phyloP scores from a whole-genome alignment of 2,113 vertebrate species.

The Glaucidium brasilianum region DNA sequence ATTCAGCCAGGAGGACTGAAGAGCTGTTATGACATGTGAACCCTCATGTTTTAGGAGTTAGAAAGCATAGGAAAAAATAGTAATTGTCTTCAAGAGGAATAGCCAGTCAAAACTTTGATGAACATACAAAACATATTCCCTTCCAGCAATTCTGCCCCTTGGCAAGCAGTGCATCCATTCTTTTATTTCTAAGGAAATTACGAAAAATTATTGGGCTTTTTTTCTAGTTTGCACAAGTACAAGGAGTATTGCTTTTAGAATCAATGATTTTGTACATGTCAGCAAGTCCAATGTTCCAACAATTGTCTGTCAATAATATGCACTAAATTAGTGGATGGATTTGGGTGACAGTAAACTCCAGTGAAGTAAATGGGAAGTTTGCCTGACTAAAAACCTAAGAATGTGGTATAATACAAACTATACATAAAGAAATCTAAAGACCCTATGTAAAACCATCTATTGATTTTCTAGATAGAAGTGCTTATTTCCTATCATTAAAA shows the following conservation, averaged over 20 bases:
- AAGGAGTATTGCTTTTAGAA: neutral
- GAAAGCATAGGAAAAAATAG: neutral
- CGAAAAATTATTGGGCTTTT: neutral
- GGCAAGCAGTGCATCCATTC: neutral
- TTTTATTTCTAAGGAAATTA: neutral
- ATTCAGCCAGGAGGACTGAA: neutral
- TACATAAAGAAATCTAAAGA: neutral
- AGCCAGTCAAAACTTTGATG: neutral
- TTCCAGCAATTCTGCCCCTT: neutral
- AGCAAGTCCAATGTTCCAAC: neutral
- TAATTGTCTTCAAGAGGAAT: neutral
- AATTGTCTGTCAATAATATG: neutral
- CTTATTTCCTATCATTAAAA: neutral
- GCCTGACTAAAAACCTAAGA: neutral
- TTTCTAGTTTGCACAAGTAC: neutral
- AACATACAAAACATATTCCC: neutral
- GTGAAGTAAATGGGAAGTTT: neutral
- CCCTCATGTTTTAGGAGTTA: neutral
- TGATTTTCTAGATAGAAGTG: neutral
- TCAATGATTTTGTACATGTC: neutral
- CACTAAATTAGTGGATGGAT: neutral
- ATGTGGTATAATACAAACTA: neutral
- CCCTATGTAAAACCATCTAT: accelerated
- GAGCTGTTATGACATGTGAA: neutral
- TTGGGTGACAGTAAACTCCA: neutral